phyloP scores from a whole-genome alignment of 2,797 vertebrate genomes.

The Spinibarbus caldwelli region DNA sequence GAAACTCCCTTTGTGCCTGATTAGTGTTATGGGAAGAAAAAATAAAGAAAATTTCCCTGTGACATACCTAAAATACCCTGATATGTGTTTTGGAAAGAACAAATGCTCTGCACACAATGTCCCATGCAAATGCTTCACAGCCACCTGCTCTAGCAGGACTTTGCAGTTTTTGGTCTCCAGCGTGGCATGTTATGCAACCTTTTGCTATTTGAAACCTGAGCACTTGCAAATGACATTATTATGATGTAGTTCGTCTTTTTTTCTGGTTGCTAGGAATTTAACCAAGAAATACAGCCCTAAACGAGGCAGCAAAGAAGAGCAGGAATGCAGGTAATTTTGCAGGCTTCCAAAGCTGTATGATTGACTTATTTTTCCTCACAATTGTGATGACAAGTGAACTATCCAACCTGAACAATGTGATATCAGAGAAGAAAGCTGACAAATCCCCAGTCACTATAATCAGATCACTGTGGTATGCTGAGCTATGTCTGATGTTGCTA shows the following conservation, averaged over 20 bases:
- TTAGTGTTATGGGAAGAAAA: background rate
- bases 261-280: conserved; percentile 78
- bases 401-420: conserved; percentile 13
- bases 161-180: background rate
- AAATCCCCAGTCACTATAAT: conserved; percentile 22
- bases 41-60: background rate
- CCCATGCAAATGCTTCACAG: conserved; percentile 15
- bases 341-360: background rate
- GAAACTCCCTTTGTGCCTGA: conserved; percentile 20
- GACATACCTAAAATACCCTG: background rate
- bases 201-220: conserved; percentile 23
- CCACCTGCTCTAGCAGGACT: background rate
- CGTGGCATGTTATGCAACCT: conserved; percentile 14
- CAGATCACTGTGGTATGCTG: background rate
- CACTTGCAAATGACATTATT: conserved; percentile 13
- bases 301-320: conserved; percentile 86
- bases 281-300: conserved; percentile 90
- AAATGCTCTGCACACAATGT: background rate
- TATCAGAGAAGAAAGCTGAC: background rate
- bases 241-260: conserved; percentile 8
- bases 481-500: conserved; percentile 34
- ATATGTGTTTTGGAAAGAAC: background rate
- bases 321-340: conserved; percentile 82
- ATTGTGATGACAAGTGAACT: conserved; percentile 6
- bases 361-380: conserved; percentile 1